A percentile compares a stretch with the other conserved stretches of the same genome.
Evolutionary conservation across 2,113 vertebrate species (phyloP).

Genomic region (Sprattus sprattus): DNA sequence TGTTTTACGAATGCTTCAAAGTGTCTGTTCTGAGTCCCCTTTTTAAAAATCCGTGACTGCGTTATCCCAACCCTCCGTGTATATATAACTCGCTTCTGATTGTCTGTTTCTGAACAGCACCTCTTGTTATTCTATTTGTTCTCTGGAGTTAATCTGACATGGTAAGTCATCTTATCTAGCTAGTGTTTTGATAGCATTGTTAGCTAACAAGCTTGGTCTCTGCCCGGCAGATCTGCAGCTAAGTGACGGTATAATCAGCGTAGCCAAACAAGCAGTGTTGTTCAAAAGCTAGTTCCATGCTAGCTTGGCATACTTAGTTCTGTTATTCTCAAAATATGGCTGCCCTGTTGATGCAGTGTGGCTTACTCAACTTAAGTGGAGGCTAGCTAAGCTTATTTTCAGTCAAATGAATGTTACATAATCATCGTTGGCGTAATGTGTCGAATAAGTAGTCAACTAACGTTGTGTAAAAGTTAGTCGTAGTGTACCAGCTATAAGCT

Average conservation of each 20-base stretch:
- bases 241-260: too few relatives aligned
- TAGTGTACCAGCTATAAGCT: neutral
- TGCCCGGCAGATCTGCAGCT: too few relatives aligned
- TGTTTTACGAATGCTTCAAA: neutral
- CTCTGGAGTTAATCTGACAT: neutral
- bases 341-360: neutral
- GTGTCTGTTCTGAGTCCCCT: neutral
- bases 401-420: neutral
- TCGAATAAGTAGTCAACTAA: too few relatives aligned
- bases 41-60: neutral
- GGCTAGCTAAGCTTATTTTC: neutral
- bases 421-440: too few relatives aligned
- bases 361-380: neutral
- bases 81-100: neutral
- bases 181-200: neutral
- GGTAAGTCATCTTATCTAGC: slow-evolving; percentile 9
- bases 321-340: too few relatives aligned
- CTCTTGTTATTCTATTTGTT: neutral
- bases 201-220: neutral
- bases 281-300: neutral
- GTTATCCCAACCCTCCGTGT: neutral
- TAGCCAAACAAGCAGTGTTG: neutral
- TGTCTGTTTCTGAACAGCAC: neutral
- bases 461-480: too few relatives aligned
- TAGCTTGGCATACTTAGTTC: neutral